Evolutionary conservation across 2,888 invertebrate genomes (phyloP).

Genomic region (Caprella mutica): DNA sequence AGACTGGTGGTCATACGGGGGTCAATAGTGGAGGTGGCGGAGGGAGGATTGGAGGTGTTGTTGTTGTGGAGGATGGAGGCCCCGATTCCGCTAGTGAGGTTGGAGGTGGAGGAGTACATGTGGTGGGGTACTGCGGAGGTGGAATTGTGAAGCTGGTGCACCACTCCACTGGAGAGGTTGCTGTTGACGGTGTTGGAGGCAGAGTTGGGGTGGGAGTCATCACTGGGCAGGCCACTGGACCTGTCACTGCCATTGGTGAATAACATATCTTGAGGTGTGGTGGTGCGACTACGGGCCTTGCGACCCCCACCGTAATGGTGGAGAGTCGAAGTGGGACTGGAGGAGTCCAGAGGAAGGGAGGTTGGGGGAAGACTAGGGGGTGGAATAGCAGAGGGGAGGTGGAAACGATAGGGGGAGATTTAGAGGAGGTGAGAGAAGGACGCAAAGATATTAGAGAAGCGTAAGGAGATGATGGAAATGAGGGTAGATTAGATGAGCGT

Average conservation of each 20-base stretch:
- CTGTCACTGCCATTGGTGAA: constrained; percentile 43
- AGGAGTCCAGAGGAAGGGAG: constrained; percentile 6
- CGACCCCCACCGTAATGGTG: constrained; percentile 34
- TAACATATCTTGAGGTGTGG: constrained; percentile 57
- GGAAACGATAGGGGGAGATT: neutral
- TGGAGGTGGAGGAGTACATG: constrained; percentile 22
- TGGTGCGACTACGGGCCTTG: constrained; percentile 55
- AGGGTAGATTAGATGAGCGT: no score
- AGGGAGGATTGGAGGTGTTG: constrained; percentile 56
- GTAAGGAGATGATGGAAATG: neutral
- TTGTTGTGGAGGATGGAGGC: constrained; percentile 55
- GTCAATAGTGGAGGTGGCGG: constrained; percentile 11
- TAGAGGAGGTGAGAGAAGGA: neutral
- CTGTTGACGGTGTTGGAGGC: constrained; percentile 7
- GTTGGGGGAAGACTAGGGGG: neutral
- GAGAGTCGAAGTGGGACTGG: constrained; percentile 21
- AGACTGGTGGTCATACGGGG: constrained; percentile 27
- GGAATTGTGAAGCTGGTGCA: neutral
- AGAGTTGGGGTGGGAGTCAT: constrained; percentile 7
- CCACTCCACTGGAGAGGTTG: neutral
- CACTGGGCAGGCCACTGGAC: constrained; percentile 1
- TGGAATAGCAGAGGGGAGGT: neutral
- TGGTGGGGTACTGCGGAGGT: constrained; percentile 14
- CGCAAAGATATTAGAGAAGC: neutral
- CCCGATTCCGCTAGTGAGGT: constrained; percentile 44